Evolutionary conservation across 1,140 invertebrate species (phyloP).

Genomic region (Apolygus lucorum): DNA sequence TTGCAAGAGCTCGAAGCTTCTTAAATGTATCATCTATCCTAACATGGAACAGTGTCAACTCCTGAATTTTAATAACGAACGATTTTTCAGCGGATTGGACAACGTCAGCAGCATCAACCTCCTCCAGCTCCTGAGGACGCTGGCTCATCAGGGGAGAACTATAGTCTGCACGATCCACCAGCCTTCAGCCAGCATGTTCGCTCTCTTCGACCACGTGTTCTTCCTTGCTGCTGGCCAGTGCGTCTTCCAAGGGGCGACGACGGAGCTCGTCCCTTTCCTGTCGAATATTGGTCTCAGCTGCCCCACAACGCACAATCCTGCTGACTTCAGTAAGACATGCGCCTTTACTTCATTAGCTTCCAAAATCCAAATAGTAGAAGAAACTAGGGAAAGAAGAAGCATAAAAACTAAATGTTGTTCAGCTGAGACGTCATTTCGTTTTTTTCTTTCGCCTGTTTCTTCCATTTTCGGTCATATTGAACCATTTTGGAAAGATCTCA

Average conservation of each 20-base stretch:
- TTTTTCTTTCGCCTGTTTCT: no score
- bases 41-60: no score
- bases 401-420: no score
- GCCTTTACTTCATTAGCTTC: neutral
- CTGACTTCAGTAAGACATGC: slow-evolving; percentile 49
- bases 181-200: slow-evolving; percentile 68
- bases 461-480: no score
- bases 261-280: slow-evolving; percentile 57
- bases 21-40: no score
- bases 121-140: slow-evolving; percentile 46
- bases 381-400: no score
- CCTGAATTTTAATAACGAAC: no score
- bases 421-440: no score
- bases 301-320: slow-evolving; percentile 72
- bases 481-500: no score
- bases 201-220: slow-evolving; percentile 62
- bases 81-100: slow-evolving; percentile 58
- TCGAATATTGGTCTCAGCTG: slow-evolving; percentile 54
- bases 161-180: slow-evolving; percentile 79
- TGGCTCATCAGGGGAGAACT: slow-evolving; percentile 59
- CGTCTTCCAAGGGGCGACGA: slow-evolving; percentile 65
- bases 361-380: neutral
- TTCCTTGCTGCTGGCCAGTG: slow-evolving; percentile 55
- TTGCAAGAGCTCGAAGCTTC: no score
- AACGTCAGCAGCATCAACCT: slow-evolving; percentile 60